Conservation (phyloP, 2,113 vertebrate genomes). For the Dasyornis broadbenti region DNA sequence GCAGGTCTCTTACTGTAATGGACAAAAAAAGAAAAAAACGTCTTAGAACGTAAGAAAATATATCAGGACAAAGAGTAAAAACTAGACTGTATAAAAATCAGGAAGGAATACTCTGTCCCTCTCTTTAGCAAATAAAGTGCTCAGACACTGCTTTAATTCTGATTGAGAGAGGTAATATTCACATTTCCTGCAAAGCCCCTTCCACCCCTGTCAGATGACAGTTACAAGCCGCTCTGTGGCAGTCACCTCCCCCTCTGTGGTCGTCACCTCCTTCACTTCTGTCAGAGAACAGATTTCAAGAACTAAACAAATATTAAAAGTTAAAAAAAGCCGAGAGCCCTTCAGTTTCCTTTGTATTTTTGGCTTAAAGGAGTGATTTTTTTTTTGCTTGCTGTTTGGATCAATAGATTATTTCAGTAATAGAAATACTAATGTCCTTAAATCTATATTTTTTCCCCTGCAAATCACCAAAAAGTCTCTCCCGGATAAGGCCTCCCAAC, state of each 20-base stretch:
- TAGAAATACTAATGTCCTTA: slow-evolving; percentile 33
- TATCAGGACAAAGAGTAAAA: neutral
- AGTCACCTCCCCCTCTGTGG: neutral
- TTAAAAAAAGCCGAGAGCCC: neutral
- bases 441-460: slow-evolving; percentile 14
- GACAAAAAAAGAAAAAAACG: neutral
- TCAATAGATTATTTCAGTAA: slow-evolving; percentile 50
- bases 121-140: neutral
- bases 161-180: neutral
- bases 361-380: slow-evolving; percentile 28
- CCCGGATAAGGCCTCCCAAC: slow-evolving; percentile 35
- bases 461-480: slow-evolving; percentile 29
- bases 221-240: neutral
- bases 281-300: neutral
- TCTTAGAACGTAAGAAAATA: neutral
- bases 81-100: neutral
- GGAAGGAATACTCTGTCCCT: neutral
- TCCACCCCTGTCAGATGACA: neutral
- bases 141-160: slow-evolving; percentile 7
- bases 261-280: neutral
- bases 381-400: slow-evolving; percentile 21
- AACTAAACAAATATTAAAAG: neutral
- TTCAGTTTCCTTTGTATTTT: neutral
- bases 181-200: neutral
- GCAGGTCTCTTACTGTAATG: neutral